These are phyloP conservation scores for Brachirus orientalis DNA, from an alignment of 2,113 vertebrate species.

Conservation along the genomic window DNA sequence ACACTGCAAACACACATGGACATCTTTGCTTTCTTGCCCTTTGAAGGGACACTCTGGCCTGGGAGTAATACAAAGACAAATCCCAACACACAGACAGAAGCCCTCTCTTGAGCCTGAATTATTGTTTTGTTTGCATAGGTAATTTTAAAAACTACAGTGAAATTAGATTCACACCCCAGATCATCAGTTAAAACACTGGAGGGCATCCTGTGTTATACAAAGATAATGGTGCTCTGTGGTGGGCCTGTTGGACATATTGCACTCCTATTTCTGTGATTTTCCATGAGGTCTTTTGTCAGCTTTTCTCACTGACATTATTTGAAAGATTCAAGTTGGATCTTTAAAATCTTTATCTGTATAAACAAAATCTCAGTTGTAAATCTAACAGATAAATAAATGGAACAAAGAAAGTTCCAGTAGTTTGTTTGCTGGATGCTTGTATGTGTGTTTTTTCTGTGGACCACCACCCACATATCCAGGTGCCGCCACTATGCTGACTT, in stretches of 20 bases:
- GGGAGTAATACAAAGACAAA: constrained; percentile 85
- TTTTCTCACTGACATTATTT: constrained; percentile 6
- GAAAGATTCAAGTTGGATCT: constrained; percentile 9
- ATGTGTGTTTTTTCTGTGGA: constrained; percentile 38
- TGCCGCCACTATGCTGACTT: constrained; percentile 64
- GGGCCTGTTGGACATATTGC: constrained; percentile 80
- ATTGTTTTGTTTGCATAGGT: constrained; percentile 88
- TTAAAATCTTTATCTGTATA: background rate
- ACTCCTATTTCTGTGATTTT: constrained; percentile 18
- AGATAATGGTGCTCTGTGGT: constrained; percentile 80
- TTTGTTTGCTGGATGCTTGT: constrained; percentile 32
- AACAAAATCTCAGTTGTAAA: background rate
- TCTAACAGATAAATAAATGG: constrained; percentile 27
- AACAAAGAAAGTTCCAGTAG: constrained; percentile 20
- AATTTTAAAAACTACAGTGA: constrained; percentile 91
- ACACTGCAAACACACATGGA: constrained; percentile 48
- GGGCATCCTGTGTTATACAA: constrained; percentile 68
- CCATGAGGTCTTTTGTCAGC: constrained; percentile 65
- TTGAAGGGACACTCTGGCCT: constrained; percentile 86
- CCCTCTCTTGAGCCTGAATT: constrained; percentile 65
- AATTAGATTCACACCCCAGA: constrained; percentile 89
- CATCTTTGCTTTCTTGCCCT: constrained; percentile 76
- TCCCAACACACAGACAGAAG: constrained; percentile 76
- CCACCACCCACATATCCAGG: constrained; percentile 79
- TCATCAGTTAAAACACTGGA: constrained; percentile 77